Percentiles rank a stretch among this genome's conserved stretches.
Evolutionary conservation across 2,113 vertebrate genomes (phyloP).

Genomic region (Pontoporia blainvillei): DNA sequence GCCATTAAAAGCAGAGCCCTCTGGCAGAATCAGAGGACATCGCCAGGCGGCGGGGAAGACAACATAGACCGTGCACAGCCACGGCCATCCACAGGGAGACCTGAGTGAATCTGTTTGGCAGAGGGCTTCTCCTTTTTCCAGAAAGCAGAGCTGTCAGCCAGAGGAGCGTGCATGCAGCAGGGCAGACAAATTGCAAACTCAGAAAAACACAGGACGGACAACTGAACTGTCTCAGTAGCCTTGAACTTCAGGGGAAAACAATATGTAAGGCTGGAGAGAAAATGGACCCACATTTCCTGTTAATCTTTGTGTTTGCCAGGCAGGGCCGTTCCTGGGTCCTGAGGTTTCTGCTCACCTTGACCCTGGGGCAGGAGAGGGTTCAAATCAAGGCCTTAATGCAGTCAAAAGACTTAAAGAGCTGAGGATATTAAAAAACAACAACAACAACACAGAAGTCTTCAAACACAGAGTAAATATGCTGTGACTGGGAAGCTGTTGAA

Average conservation of each 20-base stretch:
- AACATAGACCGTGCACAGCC: fast-evolving
- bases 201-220: not conserved
- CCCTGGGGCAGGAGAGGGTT: not conserved
- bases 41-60: fast-evolving
- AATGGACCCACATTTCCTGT: not conserved
- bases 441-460: not conserved
- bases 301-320: not conserved
- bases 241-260: not conserved
- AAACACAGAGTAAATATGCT: not conserved
- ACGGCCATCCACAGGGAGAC: fast-evolving
- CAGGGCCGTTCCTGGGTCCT: not conserved
- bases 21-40: not conserved
- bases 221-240: not conserved
- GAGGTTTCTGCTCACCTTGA: not conserved
- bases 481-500: not conserved
- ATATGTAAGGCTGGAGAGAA: not conserved
- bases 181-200: not conserved
- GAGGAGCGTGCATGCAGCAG: not conserved
- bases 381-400: not conserved
- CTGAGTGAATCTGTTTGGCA: not conserved
- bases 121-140: not conserved
- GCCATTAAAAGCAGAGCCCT: not conserved
- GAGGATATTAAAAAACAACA: not conserved
- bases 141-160: not conserved
- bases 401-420: not conserved